Percentiles rank a stretch among this genome's conserved stretches.
These are phyloP conservation scores for Drosophila miranda DNA, from an alignment of 1,140 invertebrate species.

Conservation along the genomic window DNA sequence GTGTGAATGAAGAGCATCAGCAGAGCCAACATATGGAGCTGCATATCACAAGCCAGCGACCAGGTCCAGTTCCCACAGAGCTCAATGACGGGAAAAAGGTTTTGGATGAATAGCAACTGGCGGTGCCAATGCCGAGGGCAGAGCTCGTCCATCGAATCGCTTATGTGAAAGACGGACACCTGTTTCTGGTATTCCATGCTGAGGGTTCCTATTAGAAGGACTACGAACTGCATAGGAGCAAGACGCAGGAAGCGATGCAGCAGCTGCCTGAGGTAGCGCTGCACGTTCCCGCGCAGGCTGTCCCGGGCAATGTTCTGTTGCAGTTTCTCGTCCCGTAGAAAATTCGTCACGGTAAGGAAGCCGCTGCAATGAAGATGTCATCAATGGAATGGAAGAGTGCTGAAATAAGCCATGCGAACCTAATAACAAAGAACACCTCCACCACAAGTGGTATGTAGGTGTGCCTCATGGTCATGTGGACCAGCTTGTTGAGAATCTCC, in stretches of 20 bases:
- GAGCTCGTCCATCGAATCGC: conserved; percentile 80
- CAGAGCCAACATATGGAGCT: conserved; percentile 86
- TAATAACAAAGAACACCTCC: conserved; percentile 57
- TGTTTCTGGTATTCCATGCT: conserved; percentile 31
- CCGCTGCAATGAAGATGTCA: conserved; percentile 23
- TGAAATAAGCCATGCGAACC: conserved; percentile 12
- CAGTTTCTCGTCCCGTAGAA: conserved; percentile 27
- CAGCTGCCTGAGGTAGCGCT: conserved; percentile 2
- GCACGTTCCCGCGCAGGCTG: conserved; percentile 2
- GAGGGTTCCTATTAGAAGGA: conserved; percentile 12
- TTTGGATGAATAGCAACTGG: conserved; percentile 85
- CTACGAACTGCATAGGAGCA: conserved; percentile 27
- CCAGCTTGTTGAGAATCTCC: conserved; percentile 3
- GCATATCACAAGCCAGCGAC: conserved; percentile 92
- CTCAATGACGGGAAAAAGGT: conserved; percentile 82
- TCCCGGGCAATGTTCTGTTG: conserved; percentile 33
- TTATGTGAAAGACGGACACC: conserved; percentile 82
- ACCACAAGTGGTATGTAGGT: conserved; percentile 28
- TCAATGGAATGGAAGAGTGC: not conserved
- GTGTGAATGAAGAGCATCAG: conserved; percentile 83
- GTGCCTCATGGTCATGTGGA: conserved; percentile 12
- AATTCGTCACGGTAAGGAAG: conserved; percentile 49
- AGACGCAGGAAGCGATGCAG: conserved; percentile 49
- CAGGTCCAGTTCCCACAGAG: conserved; percentile 90
- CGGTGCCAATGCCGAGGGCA: conserved; percentile 85